Conservation (phyloP, 2,113 vertebrate species). For the Antechinus stuartii region DNA sequence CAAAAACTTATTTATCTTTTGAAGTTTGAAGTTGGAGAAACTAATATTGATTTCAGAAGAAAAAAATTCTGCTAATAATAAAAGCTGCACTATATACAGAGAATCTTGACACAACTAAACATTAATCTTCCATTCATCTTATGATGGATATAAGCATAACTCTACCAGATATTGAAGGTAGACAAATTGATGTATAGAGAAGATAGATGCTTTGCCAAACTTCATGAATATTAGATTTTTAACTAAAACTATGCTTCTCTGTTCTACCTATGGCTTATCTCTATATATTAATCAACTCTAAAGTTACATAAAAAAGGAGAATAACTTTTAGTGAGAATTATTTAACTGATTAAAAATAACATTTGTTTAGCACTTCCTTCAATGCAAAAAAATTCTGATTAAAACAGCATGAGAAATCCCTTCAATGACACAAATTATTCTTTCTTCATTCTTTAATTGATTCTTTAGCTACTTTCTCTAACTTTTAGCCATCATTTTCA, state of each 20-base stretch:
- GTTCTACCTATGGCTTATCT: neutral
- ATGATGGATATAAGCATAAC: neutral
- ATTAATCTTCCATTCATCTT: conserved; percentile 31
- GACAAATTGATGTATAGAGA: conserved; percentile 34
- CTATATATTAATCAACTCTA: neutral
- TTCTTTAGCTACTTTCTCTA: neutral
- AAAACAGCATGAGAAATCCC: neutral
- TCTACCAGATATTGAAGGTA: neutral
- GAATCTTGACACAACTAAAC: conserved; percentile 46
- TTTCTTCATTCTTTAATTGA: neutral
- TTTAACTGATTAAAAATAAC: neutral
- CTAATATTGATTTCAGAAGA: conserved; percentile 54
- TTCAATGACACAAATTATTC: neutral
- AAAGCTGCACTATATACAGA: conserved; percentile 34
- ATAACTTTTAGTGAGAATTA: neutral
- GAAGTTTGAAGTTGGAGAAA: conserved; percentile 32
- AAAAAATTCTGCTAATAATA: conserved; percentile 35
- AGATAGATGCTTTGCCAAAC: neutral
- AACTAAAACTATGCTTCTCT: neutral
- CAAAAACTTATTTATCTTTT: conserved; percentile 40
- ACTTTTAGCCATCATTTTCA: neutral
- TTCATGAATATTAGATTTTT: conserved; percentile 8
- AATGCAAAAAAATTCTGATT: neutral
- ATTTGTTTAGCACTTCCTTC: neutral
- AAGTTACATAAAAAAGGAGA: neutral